These are phyloP conservation scores for Oligia fasciuncula DNA, from an alignment of 2,888 invertebrate genomes.

Conservation along the genomic window DNA sequence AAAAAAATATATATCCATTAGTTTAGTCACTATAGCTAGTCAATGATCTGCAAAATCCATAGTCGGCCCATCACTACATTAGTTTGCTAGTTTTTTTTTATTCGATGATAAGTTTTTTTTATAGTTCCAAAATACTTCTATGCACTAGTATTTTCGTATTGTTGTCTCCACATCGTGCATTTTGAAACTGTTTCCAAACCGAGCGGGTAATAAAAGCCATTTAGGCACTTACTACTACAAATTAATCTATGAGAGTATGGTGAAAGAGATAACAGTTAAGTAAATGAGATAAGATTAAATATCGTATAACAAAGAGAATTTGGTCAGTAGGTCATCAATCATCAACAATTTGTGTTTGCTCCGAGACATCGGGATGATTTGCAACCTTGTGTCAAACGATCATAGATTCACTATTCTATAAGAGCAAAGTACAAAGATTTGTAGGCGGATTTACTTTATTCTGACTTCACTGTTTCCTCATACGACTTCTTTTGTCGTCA, in stretches of 20 bases:
- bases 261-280: constrained; percentile 31
- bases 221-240: background rate
- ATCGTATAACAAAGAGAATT: constrained; percentile 23
- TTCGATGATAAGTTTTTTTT: background rate
- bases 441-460: background rate
- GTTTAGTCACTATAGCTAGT: no score
- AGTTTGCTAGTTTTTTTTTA: background rate
- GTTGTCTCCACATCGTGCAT: background rate
- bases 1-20: no score
- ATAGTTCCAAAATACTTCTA: no score
- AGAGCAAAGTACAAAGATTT: background rate
- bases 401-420: background rate
- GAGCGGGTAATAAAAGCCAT: background rate
- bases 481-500: background rate
- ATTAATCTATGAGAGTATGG: constrained; percentile 23
- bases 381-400: background rate
- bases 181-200: background rate
- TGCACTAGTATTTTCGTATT: background rate
- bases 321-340: constrained; percentile 42
- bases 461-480: background rate
- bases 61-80: background rate
- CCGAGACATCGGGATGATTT: background rate
- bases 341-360: constrained; percentile 2
- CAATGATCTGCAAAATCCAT: background rate
- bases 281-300: constrained; percentile 53